phyloP scores from a whole-genome alignment of 1,140 invertebrate genomes.

The Microplitis demolitor region DNA sequence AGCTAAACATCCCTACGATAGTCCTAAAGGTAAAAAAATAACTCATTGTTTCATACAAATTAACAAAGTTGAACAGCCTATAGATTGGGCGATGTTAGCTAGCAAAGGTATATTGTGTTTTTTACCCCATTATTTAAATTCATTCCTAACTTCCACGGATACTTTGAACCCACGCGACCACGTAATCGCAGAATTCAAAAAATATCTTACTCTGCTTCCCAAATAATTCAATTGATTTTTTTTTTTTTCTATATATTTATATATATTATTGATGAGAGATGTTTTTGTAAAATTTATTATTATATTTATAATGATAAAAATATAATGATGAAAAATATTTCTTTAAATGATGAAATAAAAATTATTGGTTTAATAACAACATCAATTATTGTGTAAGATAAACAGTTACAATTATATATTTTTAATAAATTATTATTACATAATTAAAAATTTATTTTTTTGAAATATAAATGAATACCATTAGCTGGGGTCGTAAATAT shows the following conservation, averaged over 20 bases:
- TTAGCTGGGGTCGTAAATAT: constrained; percentile 1
- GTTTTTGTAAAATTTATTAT: neutral
- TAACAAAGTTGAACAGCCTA: constrained; percentile 57
- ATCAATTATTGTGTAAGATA: too few species aligned
- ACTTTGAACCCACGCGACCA: constrained; percentile 55
- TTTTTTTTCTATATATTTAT: too few species aligned
- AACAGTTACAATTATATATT: too few species aligned
- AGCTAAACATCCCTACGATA: constrained; percentile 58
- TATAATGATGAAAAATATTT: too few species aligned
- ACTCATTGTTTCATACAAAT: constrained; percentile 66
- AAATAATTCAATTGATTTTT: constrained; percentile 32
- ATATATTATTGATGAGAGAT: neutral
- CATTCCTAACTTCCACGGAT: constrained; percentile 56
- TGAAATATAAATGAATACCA: constrained; percentile 10
- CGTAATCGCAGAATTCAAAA: constrained; percentile 57
- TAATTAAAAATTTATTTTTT: neutral
- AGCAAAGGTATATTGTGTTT: constrained; percentile 63
- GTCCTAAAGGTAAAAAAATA: constrained; percentile 50
- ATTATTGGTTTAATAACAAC: too few species aligned
- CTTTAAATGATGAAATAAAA: too few species aligned
- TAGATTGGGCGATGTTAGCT: constrained; percentile 61
- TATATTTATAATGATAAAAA: neutral
- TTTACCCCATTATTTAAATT: constrained; percentile 64
- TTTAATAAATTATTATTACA: neutral
- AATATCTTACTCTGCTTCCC: constrained; percentile 52